Evolutionary conservation across 2,113 vertebrate species (phyloP).

Genomic region (Vireo altiloquus): DNA sequence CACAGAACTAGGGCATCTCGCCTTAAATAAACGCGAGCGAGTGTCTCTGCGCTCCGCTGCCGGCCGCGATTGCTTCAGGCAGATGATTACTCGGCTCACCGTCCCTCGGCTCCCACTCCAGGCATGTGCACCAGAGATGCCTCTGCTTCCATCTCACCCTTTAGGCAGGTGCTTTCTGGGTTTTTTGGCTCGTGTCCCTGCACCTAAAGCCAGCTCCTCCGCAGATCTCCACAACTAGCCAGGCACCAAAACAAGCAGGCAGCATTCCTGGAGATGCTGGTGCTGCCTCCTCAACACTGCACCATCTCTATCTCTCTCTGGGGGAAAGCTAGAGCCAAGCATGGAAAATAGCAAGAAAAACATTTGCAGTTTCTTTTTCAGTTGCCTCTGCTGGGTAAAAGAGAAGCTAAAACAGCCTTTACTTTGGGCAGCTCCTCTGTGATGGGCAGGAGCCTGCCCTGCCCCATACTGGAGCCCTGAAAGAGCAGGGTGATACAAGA

Average conservation of each 20-base stretch:
- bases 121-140: not conserved
- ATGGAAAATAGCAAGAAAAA: not conserved
- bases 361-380: not conserved
- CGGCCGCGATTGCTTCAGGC: not conserved
- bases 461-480: not conserved
- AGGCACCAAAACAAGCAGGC: not conserved
- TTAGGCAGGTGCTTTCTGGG: not conserved
- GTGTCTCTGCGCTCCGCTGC: not conserved
- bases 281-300: not conserved
- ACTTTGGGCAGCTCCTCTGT: not conserved
- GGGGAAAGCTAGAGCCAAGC: not conserved
- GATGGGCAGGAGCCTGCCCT: not conserved
- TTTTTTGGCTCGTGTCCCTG: not conserved
- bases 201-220: not conserved
- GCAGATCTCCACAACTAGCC: not conserved
- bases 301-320: not conserved
- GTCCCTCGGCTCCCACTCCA: not conserved
- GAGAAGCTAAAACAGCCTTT: not conserved
- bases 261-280: not conserved
- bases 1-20: slow-evolving; percentile 56
- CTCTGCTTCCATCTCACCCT: not conserved
- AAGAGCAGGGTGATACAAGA: not conserved
- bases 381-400: not conserved
- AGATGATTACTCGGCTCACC: not conserved
- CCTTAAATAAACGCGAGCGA: slow-evolving; percentile 19